A percentile compares a stretch with the other conserved stretches of the same genome.
phyloP scores from a whole-genome alignment of 2,797 vertebrate species.

The Gymnocypris eckloni region DNA sequence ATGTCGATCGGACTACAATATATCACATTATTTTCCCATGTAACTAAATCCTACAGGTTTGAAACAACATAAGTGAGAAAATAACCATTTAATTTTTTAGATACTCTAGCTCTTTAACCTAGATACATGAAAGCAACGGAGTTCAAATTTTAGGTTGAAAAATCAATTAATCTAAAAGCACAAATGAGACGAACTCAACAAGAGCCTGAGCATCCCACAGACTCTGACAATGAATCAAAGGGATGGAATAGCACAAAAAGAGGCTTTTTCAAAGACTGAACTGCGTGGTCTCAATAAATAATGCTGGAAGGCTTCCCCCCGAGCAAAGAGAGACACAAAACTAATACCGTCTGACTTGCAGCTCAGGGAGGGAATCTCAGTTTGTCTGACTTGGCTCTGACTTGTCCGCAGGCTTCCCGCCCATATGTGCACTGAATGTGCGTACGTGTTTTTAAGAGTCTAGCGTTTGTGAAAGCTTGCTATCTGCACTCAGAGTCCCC shows the following conservation, averaged over 20 bases:
- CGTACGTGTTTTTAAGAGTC: neutral
- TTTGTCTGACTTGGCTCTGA: slow-evolving; percentile 50
- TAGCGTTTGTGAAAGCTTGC: neutral
- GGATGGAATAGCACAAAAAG: neutral
- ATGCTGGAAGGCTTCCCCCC: neutral
- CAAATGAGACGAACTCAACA: neutral
- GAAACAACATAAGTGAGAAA: neutral
- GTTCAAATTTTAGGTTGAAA: neutral
- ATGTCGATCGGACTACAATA: neutral
- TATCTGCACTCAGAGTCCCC: neutral
- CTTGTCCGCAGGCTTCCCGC: slow-evolving; percentile 42
- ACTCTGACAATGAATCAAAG: neutral
- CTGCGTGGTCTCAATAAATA: slow-evolving; percentile 12
- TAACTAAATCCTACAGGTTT: neutral
- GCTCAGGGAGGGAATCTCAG: slow-evolving; percentile 29
- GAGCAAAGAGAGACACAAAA: slow-evolving; percentile 3
- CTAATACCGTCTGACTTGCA: neutral
- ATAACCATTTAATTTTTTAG: neutral
- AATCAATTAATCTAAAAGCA: slow-evolving; percentile 4
- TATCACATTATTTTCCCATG: neutral
- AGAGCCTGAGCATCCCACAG: neutral
- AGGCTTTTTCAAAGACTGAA: neutral
- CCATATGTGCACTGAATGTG: slow-evolving; percentile 51
- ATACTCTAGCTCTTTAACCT: neutral
- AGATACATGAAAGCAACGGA: neutral